These are phyloP conservation scores for Drosophila suboccidentalis DNA, from an alignment of 2,888 invertebrate species.

Conservation along the genomic window DNA sequence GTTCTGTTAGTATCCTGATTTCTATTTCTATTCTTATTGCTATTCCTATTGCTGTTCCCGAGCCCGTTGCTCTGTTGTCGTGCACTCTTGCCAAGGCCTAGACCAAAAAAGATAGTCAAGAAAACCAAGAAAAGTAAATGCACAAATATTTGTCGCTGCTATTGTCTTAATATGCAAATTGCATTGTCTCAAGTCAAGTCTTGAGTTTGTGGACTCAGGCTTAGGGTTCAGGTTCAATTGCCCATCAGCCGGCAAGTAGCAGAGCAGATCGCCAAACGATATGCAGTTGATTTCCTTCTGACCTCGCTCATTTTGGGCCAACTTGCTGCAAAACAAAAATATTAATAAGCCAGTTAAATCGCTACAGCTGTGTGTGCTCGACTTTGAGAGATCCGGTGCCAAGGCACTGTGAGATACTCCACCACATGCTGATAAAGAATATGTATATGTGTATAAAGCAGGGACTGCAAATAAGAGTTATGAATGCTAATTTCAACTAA, in stretches of 20 bases:
- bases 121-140: slow-evolving; percentile 32
- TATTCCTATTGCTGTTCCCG: neutral
- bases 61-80: slow-evolving; percentile 24
- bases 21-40: neutral
- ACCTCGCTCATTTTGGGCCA: slow-evolving; percentile 67
- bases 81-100: slow-evolving; percentile 40
- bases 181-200: slow-evolving; percentile 56
- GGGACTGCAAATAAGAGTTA: too few relatives aligned
- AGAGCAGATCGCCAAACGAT: slow-evolving; percentile 40
- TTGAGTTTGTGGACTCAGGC: slow-evolving; percentile 23
- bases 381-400: neutral
- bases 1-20: slow-evolving; percentile 2
- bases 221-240: slow-evolving; percentile 69
- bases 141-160: slow-evolving; percentile 55
- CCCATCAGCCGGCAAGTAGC: slow-evolving; percentile 43
- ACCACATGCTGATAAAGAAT: too few relatives aligned
- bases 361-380: neutral
- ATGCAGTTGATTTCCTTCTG: slow-evolving; percentile 60
- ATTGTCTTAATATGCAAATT: slow-evolving; percentile 81
- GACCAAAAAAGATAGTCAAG: slow-evolving; percentile 33
- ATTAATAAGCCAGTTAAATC: slow-evolving; percentile 57
- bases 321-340: slow-evolving; percentile 39
- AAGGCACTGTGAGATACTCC: neutral
- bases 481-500: too few relatives aligned
- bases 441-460: too few relatives aligned